phyloP scores from a whole-genome alignment of 2,113 vertebrate species.

The Myodes glareolus region DNA sequence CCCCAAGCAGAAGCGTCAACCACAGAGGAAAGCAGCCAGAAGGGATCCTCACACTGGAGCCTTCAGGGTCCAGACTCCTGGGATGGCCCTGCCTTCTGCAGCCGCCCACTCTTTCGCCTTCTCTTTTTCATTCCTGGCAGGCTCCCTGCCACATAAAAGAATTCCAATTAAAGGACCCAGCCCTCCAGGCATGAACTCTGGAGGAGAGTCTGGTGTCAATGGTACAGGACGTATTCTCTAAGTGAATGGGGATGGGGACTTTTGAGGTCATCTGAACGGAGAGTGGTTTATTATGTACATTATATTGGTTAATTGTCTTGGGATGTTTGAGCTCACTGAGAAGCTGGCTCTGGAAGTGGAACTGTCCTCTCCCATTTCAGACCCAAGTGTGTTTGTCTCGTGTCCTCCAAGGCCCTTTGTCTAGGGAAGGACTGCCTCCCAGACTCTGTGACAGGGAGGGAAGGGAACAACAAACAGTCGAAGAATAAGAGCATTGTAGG shows the following conservation, averaged over 20 bases:
- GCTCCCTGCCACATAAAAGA: background rate
- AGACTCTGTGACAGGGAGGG: background rate
- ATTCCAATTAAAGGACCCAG: background rate
- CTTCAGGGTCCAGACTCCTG: background rate
- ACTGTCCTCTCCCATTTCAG: background rate
- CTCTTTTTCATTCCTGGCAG: slow-evolving; percentile 71
- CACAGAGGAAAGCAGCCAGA: background rate
- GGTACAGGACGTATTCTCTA: background rate
- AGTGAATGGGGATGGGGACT: background rate
- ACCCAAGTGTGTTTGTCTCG: background rate
- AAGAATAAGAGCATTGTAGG: background rate
- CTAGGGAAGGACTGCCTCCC: background rate
- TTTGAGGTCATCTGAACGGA: background rate
- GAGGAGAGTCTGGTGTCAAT: background rate
- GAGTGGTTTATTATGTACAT: background rate
- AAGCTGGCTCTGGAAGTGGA: background rate
- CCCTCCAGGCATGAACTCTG: background rate
- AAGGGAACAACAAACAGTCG: background rate
- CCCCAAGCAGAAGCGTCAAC: slow-evolving; percentile 6
- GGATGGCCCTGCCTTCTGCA: slow-evolving; percentile 26
- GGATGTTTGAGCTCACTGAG: background rate
- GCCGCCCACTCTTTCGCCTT: slow-evolving; percentile 56
- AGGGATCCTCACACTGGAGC: background rate
- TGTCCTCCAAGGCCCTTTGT: background rate
- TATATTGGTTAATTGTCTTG: background rate